Percentiles rank a stretch among this genome's conserved stretches.
Evolutionary conservation across 2,797 vertebrate species (phyloP).

Genomic region (Gouania willdenowi): DNA sequence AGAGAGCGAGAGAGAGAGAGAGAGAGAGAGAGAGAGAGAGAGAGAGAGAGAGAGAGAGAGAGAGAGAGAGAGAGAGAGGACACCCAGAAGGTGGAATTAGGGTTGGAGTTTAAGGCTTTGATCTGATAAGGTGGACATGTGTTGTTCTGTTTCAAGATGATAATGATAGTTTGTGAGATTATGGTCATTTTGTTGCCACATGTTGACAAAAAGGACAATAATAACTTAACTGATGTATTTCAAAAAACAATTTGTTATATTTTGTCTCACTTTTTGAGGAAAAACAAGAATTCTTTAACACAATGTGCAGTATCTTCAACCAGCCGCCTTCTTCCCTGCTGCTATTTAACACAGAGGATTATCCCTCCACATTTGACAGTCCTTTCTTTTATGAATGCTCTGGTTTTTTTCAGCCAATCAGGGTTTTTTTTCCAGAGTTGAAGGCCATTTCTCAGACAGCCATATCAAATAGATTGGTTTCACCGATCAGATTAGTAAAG

Average conservation of each 20-base stretch:
- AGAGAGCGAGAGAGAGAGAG: not conserved
- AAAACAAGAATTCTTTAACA: conserved; percentile 4
- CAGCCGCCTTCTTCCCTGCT: conserved; percentile 48
- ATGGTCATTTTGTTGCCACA: not conserved
- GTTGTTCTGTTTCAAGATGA: not conserved
- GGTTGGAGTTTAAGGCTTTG: not conserved
- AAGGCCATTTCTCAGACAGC: conserved; percentile 54
- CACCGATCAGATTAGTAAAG: conserved; percentile 65
- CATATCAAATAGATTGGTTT: conserved; percentile 73
- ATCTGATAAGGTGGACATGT: conserved; percentile 7
- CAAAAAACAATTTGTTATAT: not conserved
- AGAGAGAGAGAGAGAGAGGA: conserved; percentile 1
- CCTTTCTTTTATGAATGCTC: conserved; percentile 55
- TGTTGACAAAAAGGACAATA: no score
- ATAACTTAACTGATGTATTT: no score
- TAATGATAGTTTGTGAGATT: not conserved
- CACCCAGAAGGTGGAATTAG: not conserved
- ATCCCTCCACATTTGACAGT: conserved; percentile 56
- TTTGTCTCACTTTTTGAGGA: conserved; percentile 4
- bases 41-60: conserved; percentile 3
- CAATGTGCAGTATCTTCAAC: conserved; percentile 39
- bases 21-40: conserved; percentile 6
- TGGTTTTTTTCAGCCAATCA: conserved; percentile 36
- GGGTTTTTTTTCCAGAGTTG: conserved; percentile 25
- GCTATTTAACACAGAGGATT: conserved; percentile 47